A percentile compares a stretch with the other conserved stretches of the same genome.
Conservation (phyloP, 2,888 invertebrate genomes). For the Drosophila merina region DNA sequence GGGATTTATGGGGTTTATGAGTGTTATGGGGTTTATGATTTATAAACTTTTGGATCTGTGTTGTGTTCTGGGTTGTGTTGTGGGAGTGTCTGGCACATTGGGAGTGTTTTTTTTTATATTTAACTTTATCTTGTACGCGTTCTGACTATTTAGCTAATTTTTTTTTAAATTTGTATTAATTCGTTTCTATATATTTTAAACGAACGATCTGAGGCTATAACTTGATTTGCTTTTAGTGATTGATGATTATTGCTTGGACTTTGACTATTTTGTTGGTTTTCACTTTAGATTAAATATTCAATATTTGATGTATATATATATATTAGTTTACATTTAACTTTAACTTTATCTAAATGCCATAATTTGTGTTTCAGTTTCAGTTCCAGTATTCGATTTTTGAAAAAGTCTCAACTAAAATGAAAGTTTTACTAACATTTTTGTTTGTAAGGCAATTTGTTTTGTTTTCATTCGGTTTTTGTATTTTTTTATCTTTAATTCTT, state of each 20-base stretch:
- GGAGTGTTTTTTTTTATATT: slow-evolving; percentile 43
- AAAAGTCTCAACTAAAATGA: slow-evolving; percentile 59
- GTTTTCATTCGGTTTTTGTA: slow-evolving; percentile 26
- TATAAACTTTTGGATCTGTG: slow-evolving; percentile 16
- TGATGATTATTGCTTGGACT: slow-evolving; percentile 48
- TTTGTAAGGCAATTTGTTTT: slow-evolving; percentile 74
- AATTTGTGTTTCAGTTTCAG: slow-evolving; percentile 43
- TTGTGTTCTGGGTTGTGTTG: slow-evolving; percentile 13
- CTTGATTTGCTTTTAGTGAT: slow-evolving; percentile 30
- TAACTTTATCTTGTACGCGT: slow-evolving; percentile 34
- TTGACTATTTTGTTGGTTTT: slow-evolving; percentile 35
- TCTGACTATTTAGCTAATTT: slow-evolving; percentile 40
- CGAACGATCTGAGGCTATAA: slow-evolving; percentile 37
- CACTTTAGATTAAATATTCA: slow-evolving; percentile 29
- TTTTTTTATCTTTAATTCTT: slow-evolving; percentile 7
- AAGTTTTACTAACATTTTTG: slow-evolving; percentile 76
- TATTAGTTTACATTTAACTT: slow-evolving; percentile 47
- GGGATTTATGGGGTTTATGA: not conserved
- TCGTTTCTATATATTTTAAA: slow-evolving; percentile 12
- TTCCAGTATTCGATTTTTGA: slow-evolving; percentile 36
- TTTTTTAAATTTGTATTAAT: slow-evolving; percentile 15
- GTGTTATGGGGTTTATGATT: not conserved
- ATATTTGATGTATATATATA: slow-evolving; percentile 16
- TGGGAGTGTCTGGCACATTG: slow-evolving; percentile 66
- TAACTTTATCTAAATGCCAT: slow-evolving; percentile 58